A percentile compares a stretch with the other conserved stretches of the same genome.
phyloP scores from a whole-genome alignment of 2,797 vertebrate genomes.

The Darevskia mixta region DNA sequence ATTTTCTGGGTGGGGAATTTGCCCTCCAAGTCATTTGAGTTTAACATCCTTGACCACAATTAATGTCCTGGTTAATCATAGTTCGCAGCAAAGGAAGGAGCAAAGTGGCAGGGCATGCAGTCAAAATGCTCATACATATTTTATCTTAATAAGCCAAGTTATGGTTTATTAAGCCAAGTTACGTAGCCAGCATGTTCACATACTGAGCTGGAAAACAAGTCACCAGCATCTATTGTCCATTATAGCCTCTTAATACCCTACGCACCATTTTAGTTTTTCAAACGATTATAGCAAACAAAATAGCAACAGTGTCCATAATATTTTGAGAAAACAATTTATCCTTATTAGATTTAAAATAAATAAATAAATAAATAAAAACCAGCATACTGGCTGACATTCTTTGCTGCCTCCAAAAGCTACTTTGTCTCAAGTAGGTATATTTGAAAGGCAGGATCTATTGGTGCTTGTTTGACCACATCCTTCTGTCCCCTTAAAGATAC shows the following conservation, averaged over 20 bases:
- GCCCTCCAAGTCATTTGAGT: neutral
- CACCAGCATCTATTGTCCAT: neutral
- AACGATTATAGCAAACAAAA: too few species aligned
- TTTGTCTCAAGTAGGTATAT: too few species aligned
- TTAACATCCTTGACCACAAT: neutral
- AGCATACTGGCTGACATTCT: too few species aligned
- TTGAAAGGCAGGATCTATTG: too few species aligned
- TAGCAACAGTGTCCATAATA: too few species aligned
- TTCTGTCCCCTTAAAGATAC: neutral
- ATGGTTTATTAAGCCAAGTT: neutral
- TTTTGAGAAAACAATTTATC: too few species aligned
- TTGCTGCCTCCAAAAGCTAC: too few species aligned
- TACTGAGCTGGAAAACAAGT: neutral
- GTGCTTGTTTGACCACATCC: too few species aligned
- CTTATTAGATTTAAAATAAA: too few species aligned
- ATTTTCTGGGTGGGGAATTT: neutral
- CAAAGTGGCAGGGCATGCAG: neutral
- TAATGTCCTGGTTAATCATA: neutral
- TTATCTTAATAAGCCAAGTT: neutral
- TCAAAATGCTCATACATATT: neutral
- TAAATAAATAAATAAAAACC: too few species aligned
- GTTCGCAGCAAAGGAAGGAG: neutral
- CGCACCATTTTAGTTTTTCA: too few species aligned
- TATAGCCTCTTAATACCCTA: too few species aligned
- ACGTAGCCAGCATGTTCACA: neutral